phyloP scores from a whole-genome alignment of 2,113 vertebrate genomes.

The Antidorcas marsupialis region DNA sequence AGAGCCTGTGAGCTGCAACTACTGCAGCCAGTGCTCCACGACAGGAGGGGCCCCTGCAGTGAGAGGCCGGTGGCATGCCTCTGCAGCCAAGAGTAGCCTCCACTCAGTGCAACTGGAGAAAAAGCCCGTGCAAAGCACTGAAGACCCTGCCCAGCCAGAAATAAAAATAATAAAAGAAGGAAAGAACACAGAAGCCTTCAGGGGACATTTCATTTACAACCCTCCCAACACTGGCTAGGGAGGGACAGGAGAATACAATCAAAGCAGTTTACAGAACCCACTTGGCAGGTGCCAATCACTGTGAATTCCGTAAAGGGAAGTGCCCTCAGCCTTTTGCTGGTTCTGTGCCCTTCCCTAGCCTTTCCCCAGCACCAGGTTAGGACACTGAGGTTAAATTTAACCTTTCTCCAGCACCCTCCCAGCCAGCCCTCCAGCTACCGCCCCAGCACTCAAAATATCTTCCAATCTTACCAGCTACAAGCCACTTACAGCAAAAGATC shows the following conservation, averaged over 20 bases:
- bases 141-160: background rate
- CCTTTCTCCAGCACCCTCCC: background rate
- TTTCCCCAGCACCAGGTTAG: background rate
- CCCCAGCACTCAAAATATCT: background rate
- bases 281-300: background rate
- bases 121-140: background rate
- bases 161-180: background rate
- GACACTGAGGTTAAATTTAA: slow-evolving; percentile 20
- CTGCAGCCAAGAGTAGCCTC: background rate
- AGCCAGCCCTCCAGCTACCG: background rate
- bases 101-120: background rate
- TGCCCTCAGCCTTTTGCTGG: background rate
- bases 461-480: background rate
- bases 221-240: background rate
- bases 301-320: background rate
- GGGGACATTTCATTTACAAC: background rate
- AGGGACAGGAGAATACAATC: background rate
- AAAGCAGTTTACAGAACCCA: background rate
- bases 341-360: background rate
- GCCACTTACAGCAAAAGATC: background rate
- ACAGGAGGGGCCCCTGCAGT: background rate
- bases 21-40: background rate
- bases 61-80: background rate
- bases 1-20: background rate
- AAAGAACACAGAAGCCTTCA: background rate